phyloP scores from a whole-genome alignment of 2,797 vertebrate species.

The Helarctos malayanus region DNA sequence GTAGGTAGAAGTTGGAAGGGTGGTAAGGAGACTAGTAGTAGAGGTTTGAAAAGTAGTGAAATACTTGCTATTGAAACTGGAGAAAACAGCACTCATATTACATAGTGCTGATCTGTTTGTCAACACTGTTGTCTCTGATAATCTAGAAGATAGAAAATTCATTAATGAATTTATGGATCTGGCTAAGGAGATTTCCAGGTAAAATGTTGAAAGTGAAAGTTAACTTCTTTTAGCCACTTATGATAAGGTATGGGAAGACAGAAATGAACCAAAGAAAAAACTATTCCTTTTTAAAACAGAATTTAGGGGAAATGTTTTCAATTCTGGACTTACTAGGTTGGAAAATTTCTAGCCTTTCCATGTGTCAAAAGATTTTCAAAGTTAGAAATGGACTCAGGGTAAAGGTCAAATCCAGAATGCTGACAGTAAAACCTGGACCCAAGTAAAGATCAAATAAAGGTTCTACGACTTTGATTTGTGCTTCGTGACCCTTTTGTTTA shows the following conservation, averaged over 20 bases:
- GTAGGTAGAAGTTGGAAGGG: not conserved
- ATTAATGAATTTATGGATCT: not conserved
- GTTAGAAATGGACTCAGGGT: not conserved
- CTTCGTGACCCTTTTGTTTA: not conserved
- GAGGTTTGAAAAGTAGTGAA: not conserved
- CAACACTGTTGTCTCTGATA: not conserved
- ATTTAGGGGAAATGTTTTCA: not conserved
- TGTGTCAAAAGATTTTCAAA: not conserved
- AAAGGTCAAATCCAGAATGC: slow-evolving; percentile 13
- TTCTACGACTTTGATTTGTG: not conserved
- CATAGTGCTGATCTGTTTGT: not conserved
- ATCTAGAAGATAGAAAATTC: not conserved
- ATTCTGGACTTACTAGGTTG: not conserved
- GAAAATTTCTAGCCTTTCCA: not conserved
- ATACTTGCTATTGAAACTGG: not conserved
- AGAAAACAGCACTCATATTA: not conserved
- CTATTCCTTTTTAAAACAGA: slow-evolving; percentile 28
- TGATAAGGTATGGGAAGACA: not conserved
- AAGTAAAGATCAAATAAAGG: not conserved
- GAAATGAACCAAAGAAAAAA: slow-evolving; percentile 3
- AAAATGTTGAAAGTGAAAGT: slow-evolving; percentile 23
- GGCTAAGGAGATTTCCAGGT: not conserved
- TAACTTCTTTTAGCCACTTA: not conserved
- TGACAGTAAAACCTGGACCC: not conserved
- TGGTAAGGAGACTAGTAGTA: not conserved